Evolutionary conservation across 2,888 invertebrate species (phyloP), one percentile per base, ranked within the genome.

Genomic region (Calameuta pallipes): DNA sequence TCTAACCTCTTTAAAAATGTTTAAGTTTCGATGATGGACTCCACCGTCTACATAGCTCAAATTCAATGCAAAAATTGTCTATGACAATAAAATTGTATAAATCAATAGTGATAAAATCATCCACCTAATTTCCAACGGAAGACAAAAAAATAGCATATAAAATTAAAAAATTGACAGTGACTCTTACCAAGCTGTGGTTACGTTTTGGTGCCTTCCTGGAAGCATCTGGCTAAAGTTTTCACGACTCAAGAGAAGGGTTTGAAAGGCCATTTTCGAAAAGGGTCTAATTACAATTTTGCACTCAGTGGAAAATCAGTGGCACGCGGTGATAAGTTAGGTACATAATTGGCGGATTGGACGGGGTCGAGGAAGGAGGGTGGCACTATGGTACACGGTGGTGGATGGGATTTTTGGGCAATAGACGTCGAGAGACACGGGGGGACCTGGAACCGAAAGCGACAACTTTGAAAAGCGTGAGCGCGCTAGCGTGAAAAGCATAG

Each of bases 201-300:
- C 56, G 56, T 56, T 23, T 9, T 23, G 56, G 56, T 56, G 9
- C 82, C 80, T 82, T 80, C 80, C 78, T 78, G 78, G 23, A 1
- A 9, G 56, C 56, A 2, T 2, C 9, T 23, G 56, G 23, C 56
- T 81, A 85, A 85, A 85, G 84, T 85, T 84, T 81, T 56, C 56
- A 56, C 56, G 56, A 56, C 56, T 56, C 15, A 56, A 56, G 56
- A 56, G 56, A 56, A 56, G 56, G 56, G 56, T 9, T 56, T 15
- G 56, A 56, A 56, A 56, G 56, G 23, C 56, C 56, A 56, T 56
- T 56, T 56, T 77, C 80, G 80, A 74, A 85, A 84, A 83, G 82
- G 82, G 79, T 84, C 82, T 83, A 80, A 82, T 81, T 78, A 79
- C 79, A 82, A 81, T 84, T 83, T 84, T 83, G 81, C 77, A 82